Evolutionary conservation across 2,888 invertebrate genomes (phyloP).

Genomic region (Mechanitis messenoides): DNA sequence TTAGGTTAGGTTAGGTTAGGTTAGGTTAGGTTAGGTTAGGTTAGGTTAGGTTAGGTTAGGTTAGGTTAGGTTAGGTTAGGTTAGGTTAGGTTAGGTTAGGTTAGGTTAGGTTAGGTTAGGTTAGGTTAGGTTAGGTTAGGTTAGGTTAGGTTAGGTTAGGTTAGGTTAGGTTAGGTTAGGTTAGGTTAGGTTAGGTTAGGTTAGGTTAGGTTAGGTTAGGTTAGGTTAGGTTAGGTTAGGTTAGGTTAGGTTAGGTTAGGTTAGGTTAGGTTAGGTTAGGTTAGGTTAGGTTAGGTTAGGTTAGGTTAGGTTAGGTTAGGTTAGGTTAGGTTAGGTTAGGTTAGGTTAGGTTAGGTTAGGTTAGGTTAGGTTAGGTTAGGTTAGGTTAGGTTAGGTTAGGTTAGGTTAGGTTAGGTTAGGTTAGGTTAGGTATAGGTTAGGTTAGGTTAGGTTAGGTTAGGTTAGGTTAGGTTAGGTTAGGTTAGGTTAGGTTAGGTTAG

Average conservation of each 20-base stretch:
- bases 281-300: constrained; percentile 21
- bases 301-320: constrained; percentile 24
- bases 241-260: constrained; percentile 24
- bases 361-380: constrained; percentile 25
- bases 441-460: constrained; percentile 29
- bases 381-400: constrained; percentile 26
- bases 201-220: constrained; percentile 30
- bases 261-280: constrained; percentile 23
- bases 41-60: constrained; percentile 33
- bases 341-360: constrained; percentile 25
- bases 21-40: constrained; percentile 26
- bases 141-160: constrained; percentile 35
- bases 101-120: constrained; percentile 35
- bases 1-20: constrained; percentile 28
- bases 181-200: constrained; percentile 27
- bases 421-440: constrained; percentile 31
- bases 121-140: constrained; percentile 34
- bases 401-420: constrained; percentile 27
- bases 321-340: constrained; percentile 22
- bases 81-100: constrained; percentile 31
- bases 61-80: constrained; percentile 30
- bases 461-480: constrained; percentile 32
- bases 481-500: constrained; percentile 37
- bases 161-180: constrained; percentile 29
- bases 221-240: constrained; percentile 27